These are phyloP conservation scores for Acanthococcus lagerstroemiae DNA, from an alignment of 2,888 invertebrate genomes.

Conservation along the genomic window DNA sequence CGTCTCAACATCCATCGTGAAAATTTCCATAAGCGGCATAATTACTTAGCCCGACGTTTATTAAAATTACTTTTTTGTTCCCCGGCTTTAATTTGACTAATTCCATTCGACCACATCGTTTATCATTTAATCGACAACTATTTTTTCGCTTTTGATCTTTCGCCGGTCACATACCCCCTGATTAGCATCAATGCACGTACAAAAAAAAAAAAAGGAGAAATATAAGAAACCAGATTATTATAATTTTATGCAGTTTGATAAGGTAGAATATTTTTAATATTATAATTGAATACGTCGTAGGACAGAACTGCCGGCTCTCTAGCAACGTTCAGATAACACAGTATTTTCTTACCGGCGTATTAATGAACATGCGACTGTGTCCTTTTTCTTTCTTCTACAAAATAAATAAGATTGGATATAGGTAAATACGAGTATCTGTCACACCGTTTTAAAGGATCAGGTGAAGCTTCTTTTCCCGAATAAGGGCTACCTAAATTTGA, in stretches of 20 bases:
- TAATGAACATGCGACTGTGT: conserved; percentile 12
- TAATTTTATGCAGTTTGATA: conserved; percentile 26
- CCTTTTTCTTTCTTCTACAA: neutral
- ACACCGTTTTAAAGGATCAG: too few species aligned
- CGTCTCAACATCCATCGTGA: too few species aligned
- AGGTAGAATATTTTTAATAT: conserved; percentile 30
- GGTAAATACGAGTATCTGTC: too few species aligned
- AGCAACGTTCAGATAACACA: neutral
- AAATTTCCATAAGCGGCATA: too few species aligned
- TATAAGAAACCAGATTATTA: conserved; percentile 21
- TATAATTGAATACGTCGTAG: conserved; percentile 27
- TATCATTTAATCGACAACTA: conserved; percentile 29
- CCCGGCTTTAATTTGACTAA: neutral
- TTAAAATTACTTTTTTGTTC: too few species aligned
- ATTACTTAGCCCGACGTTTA: too few species aligned
- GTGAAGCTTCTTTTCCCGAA: too few species aligned
- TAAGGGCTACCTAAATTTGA: too few species aligned
- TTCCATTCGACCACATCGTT: conserved; percentile 16
- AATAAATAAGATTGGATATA: too few species aligned
- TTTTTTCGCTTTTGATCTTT: conserved; percentile 18
- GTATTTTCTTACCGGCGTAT: neutral
- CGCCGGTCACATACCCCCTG: neutral
- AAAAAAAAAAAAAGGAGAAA: neutral
- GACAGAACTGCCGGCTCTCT: conserved; percentile 2
- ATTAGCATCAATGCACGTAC: neutral